Evolutionary conservation across 2,888 invertebrate genomes (phyloP), one percentile per base, ranked within the genome.

Genomic region (Cheilosia urbana): DNA sequence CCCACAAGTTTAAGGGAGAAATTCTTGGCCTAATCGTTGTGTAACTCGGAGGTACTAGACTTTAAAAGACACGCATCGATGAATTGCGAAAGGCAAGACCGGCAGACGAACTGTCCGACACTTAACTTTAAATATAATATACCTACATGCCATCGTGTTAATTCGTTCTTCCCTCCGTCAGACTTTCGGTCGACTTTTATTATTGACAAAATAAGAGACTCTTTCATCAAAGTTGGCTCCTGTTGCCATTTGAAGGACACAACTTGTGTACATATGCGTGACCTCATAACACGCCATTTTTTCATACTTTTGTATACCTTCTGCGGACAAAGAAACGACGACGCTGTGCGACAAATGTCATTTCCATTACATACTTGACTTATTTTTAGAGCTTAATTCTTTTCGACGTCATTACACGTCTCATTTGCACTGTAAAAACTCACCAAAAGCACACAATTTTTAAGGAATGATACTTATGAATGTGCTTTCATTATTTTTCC

Each of bases 391-490:
- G 13, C 37, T 75, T 30, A 9, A 9, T 6, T 27, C 24, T 7
- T 27, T 27, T 71, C 37, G 27, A 66, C 27, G 51, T 21, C 51
- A 30, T 34, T 51, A 30, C 19, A 37, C 55, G 11, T 21, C 13
- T 37, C 30, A 40, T 27, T 27, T 60, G 62, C 47, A 24, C 34
- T 55, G 66, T 13, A 1, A 66, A 71, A 81, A 82, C 27, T 76
- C 30, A 51, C 34, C 51, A 30, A 58, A 45, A 55, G 71, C 24
- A 66, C 34, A 71, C 60, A 77, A 73, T 62, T 45, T 37, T 55
- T 71, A 68, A 68, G 49, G 68, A 77, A 83, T 69, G 72, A 62
- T 40, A 30, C 55, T 37, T 21, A 13, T 58, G 17, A 55, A 40
- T 75, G 63, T 69, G 47, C 47, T 55, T 66, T 40, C 55, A 66